phyloP scores from a whole-genome alignment of 2,888 invertebrate genomes.

The Muschampia plurimacula region DNA sequence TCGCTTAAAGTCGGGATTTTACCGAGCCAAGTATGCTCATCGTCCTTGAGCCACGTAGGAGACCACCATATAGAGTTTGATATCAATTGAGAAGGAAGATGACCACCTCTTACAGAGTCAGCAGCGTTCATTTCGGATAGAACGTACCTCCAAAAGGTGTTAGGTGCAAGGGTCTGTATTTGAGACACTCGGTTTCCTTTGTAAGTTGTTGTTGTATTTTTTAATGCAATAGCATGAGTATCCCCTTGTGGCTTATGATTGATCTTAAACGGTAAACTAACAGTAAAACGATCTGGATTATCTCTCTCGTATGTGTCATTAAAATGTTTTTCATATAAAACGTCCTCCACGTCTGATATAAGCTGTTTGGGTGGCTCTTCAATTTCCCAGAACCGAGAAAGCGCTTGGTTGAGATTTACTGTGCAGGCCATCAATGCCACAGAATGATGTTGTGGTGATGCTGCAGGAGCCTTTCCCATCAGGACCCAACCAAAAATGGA shows the following conservation, averaged over 20 bases:
- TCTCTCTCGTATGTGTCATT: constrained; percentile 9
- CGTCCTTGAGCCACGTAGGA: constrained; percentile 13
- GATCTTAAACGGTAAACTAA: constrained; percentile 20
- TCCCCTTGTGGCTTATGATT: constrained; percentile 14
- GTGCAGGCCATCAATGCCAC: constrained; percentile 19
- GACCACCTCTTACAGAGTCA: constrained; percentile 7
- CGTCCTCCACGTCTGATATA: constrained; percentile 8
- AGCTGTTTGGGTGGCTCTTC: constrained; percentile 16
- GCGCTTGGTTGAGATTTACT: constrained; percentile 5
- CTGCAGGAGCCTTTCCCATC: constrained; percentile 22
- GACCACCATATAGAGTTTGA: constrained; percentile 13
- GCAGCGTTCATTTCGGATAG: constrained; percentile 13
- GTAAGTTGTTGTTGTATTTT: constrained; percentile 23
- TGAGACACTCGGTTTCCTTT: constrained; percentile 36
- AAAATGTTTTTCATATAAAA: no score
- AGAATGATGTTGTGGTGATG: neutral
- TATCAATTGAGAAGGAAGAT: constrained; percentile 10
- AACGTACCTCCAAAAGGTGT: constrained; percentile 20
- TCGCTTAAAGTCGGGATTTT: neutral
- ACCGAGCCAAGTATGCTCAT: neutral
- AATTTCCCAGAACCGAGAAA: constrained; percentile 15
- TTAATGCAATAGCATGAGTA: constrained; percentile 3
- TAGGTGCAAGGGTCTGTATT: constrained; percentile 8
- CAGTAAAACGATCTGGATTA: constrained; percentile 8
- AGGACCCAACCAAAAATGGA: constrained; percentile 22